phyloP scores from a whole-genome alignment of 1,140 invertebrate genomes.

The Caenorhabditis inopinata region DNA sequence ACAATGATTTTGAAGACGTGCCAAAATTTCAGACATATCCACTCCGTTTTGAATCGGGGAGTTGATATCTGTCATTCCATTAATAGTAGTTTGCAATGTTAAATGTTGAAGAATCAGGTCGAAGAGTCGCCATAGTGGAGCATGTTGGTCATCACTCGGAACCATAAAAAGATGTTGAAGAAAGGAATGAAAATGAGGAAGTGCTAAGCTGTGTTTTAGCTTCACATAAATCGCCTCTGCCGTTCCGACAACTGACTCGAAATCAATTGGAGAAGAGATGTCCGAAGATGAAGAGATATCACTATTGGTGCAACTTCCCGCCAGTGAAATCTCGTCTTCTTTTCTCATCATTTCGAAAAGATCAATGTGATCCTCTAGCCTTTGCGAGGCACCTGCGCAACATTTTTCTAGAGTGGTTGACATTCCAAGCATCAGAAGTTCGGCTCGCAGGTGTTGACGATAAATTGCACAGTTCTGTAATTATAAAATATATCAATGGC shows the following conservation, averaged over 20 bases:
- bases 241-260: slow-evolving; percentile 88
- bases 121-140: slow-evolving; percentile 88
- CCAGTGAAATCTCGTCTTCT: slow-evolving; percentile 82
- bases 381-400: slow-evolving; percentile 49
- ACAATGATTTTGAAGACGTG: slow-evolving; percentile 81
- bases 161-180: slow-evolving; percentile 83
- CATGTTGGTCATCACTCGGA: slow-evolving; percentile 81
- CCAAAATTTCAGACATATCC: slow-evolving; percentile 58
- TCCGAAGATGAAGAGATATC: slow-evolving; percentile 47
- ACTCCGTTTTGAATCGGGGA: slow-evolving; percentile 75
- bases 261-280: slow-evolving; percentile 79
- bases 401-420: slow-evolving; percentile 77
- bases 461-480: slow-evolving; percentile 85
- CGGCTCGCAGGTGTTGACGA: slow-evolving; percentile 88
- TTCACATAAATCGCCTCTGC: slow-evolving; percentile 87
- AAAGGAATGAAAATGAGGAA: slow-evolving; percentile 86
- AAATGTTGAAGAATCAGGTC: slow-evolving; percentile 94
- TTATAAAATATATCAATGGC: too few species aligned
- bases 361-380: slow-evolving; percentile 74
- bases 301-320: slow-evolving; percentile 33
- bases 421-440: slow-evolving; percentile 93
- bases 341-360: slow-evolving; percentile 97
- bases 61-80: slow-evolving; percentile 86
- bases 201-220: slow-evolving; percentile 85
- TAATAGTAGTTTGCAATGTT: slow-evolving; percentile 78